Evolutionary conservation across 2,888 invertebrate species (phyloP), one percentile per base, ranked within the genome.

Genomic region (Entomobrya proxima): DNA sequence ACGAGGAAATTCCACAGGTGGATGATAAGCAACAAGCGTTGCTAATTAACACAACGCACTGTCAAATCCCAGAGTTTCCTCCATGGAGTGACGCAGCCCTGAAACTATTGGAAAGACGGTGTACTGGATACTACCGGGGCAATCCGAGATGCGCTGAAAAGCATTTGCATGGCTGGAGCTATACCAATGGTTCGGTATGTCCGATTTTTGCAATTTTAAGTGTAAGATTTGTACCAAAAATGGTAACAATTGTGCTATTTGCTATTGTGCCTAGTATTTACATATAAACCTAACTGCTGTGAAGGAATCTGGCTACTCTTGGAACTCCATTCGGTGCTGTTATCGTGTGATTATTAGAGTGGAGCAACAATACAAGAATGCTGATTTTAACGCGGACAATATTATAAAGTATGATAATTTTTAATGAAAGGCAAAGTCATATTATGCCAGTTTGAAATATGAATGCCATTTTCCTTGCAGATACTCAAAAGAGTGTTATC

Each of bases 311-410:
- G 64, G 64, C 35, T 64, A 64, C 64, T 64, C 64, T 2, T 64
- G 64, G 64, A 64, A 64, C 64, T 64, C 64, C 30, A 64, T 64
- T n/a, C 5, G 35, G 4, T 64, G 64, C 64, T 64, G 64, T 35
- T 81, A 24, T 52, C 85, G n/a, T 1, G 24, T 30, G 5, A 64
- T 64, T 4, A 32, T 7, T 3, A 3, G 32, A 64, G 64, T 64
- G 13, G 64, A 64, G 24, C 32, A 64, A n/a, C 5, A 2, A 2
- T 35, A 15, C 3, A n/a, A 47, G 3, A n/a, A 47, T 3, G 3
- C 9, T 5, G 47, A 47, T n/a, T 15, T 47, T 3, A 5, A 64
- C 7, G 32, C 64, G 4, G 32, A 64, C 30, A 64, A 35, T 32
- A 24, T 64, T 2, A n/a, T 35, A n/a, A n/a, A n/a, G n/a, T n/a